Conservation (phyloP, 1,140 invertebrate genomes). For the Metopolophium dirhodum region DNA sequence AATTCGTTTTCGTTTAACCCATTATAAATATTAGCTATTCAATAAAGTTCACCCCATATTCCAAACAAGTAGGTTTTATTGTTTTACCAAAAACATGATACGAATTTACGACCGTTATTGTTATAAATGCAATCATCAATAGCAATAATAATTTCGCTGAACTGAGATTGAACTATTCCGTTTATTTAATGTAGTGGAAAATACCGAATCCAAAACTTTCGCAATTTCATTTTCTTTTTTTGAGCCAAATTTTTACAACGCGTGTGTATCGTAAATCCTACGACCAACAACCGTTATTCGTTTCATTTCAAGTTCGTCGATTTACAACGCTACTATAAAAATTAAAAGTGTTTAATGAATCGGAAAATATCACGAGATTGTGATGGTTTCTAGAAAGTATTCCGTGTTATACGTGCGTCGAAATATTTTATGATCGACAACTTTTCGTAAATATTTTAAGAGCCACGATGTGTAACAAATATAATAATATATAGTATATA, state of each 20-base stretch:
- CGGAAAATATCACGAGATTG: slow-evolving; percentile 28
- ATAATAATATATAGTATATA: background rate
- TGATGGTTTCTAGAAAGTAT: background rate
- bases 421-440: background rate
- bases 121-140: slow-evolving; percentile 2
- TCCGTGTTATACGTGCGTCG: background rate
- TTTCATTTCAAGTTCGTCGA: slow-evolving; percentile 16
- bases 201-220: slow-evolving; percentile 41
- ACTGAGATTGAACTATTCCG: slow-evolving; percentile 29
- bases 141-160: slow-evolving; percentile 3
- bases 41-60: background rate
- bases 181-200: slow-evolving; percentile 34
- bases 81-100: background rate
- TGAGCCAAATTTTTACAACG: slow-evolving; percentile 32
- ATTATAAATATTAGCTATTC: background rate
- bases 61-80: background rate
- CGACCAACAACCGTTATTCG: background rate
- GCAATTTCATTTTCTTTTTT: slow-evolving; percentile 35
- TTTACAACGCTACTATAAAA: background rate
- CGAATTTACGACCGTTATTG: slow-evolving; percentile 16
- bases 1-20: background rate
- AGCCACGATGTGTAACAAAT: background rate
- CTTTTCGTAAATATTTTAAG: background rate
- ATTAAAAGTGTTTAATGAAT: slow-evolving; percentile 35
- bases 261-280: background rate